A percentile compares a stretch with the other conserved stretches of the same genome.
phyloP scores from a whole-genome alignment of 2,888 invertebrate species.

The Ephialtes manifestator region DNA sequence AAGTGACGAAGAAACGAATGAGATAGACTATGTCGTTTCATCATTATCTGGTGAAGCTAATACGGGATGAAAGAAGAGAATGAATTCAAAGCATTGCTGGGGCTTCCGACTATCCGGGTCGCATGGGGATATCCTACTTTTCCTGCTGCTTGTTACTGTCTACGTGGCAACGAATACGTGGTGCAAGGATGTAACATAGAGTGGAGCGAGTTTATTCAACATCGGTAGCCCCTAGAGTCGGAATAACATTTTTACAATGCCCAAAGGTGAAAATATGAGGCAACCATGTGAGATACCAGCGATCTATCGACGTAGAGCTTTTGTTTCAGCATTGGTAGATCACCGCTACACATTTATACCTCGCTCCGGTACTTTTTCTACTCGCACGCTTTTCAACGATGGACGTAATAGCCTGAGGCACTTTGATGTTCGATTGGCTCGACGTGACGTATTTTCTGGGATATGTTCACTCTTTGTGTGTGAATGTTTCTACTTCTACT shows the following conservation, averaged over 20 bases:
- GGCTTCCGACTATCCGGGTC: constrained; percentile 3
- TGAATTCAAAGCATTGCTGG: constrained; percentile 35
- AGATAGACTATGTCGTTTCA: neutral
- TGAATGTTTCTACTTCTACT: constrained; percentile 11
- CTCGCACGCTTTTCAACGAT: neutral
- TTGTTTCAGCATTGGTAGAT: neutral
- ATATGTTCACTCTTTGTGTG: neutral
- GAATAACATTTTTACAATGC: constrained; percentile 48
- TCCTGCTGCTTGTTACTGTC: constrained; percentile 25
- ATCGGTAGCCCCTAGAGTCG: constrained; percentile 25
- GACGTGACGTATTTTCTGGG: constrained; percentile 24
- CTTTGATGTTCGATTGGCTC: constrained; percentile 44
- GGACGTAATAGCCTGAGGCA: constrained; percentile 6
- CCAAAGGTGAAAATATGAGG: constrained; percentile 6
- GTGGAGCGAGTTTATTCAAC: constrained; percentile 54
- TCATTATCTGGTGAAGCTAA: constrained; percentile 13
- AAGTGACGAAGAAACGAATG: neutral
- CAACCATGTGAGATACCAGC: neutral
- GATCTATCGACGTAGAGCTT: constrained; percentile 24
- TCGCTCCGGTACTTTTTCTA: neutral
- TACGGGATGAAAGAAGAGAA: neutral
- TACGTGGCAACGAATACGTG: neutral
- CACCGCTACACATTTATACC: neutral
- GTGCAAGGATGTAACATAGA: constrained; percentile 20
- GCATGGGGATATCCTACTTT: constrained; percentile 7